Base-by-base conservation (phyloP, 2,888 invertebrate species). In the Acrobasis suavella region DNA sequence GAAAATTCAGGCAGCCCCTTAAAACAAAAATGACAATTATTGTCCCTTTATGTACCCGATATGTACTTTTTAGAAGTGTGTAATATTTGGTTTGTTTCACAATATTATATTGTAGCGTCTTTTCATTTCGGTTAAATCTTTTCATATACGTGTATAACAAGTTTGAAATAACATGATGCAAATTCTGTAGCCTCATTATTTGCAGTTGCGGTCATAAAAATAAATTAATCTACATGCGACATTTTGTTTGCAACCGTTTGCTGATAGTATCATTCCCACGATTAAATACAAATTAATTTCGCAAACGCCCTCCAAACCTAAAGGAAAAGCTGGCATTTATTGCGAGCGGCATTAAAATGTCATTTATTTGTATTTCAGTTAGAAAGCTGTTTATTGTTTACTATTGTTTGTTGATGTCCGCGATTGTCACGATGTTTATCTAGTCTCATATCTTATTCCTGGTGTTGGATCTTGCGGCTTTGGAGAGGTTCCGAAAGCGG, bases 191-290 rank as follows among this genome's bases (percentile, higher is more conserved):
- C 46, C 46, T 46, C 46, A 14, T 2, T 46, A 14, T 14, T 46
- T 46, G 5, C 14, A 6, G 12, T 14, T n/a, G 14, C 14, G 22
- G 32, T 14, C 22, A 52, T 22, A 32, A 52, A 52, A 52, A 52
- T 52, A 12, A 52, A 52, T 52, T 52, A 22, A 52, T 39, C 38
- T 17, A 55, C 55, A 39, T 10, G 16, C 12, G 55, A 55, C 39
- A 59, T 50, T 58, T 50, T 37, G 16, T 49, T n/a, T 42, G 58
- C 56, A 14, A 58, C 8, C 32, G 32, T 51, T 60, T 32, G n/a
- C 10, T 38, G 61, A 64, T 64, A 58, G 22, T 16, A 64, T 60
- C 60, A 32, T 52, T 63, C 64, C 60, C 64, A 64, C 64, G 55
- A 49, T 61, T 61, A 52, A 56, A 50, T 42, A 50, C 38, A 51